A percentile compares a stretch with the other conserved stretches of the same genome.
Conservation (phyloP, 2,888 invertebrate species). For the Chrysotoxum bicinctum region DNA sequence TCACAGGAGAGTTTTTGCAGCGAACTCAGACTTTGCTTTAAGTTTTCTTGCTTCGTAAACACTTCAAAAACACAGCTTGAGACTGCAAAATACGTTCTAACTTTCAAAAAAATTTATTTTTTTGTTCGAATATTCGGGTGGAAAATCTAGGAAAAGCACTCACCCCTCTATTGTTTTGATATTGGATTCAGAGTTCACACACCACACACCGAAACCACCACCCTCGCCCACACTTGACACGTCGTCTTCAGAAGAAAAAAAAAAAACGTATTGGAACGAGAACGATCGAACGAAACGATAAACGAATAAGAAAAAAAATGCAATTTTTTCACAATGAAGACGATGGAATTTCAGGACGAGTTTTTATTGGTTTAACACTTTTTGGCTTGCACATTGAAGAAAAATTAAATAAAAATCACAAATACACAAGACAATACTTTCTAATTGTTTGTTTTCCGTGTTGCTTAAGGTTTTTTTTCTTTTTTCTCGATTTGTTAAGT, state of each 20-base stretch:
- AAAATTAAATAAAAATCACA: not conserved
- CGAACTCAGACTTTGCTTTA: not conserved
- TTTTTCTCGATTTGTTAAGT: not conserved
- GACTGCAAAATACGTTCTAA: not conserved
- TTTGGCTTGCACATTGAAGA: slow-evolving; percentile 39
- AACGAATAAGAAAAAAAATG: slow-evolving; percentile 23
- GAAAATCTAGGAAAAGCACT: slow-evolving; percentile 60
- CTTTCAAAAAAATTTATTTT: not conserved
- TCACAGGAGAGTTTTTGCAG: not conserved
- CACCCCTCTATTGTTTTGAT: slow-evolving; percentile 69
- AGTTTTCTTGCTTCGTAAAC: not conserved
- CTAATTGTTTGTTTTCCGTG: slow-evolving; percentile 42
- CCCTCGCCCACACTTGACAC: slow-evolving; percentile 64
- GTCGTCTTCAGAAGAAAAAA: slow-evolving; percentile 54
- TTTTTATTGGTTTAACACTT: slow-evolving; percentile 41
- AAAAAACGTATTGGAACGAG: slow-evolving; percentile 29
- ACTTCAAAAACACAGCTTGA: not conserved
- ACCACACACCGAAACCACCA: slow-evolving; percentile 16
- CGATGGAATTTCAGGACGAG: slow-evolving; percentile 29
- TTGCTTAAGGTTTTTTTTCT: not conserved
- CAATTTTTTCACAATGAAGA: slow-evolving; percentile 52
- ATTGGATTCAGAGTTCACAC: slow-evolving; percentile 60
- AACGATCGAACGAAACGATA: slow-evolving; percentile 29
- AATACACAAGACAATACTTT: slow-evolving; percentile 20
- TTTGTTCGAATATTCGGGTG: slow-evolving; percentile 39